Conservation (phyloP, 2,113 vertebrate species). For the Cololabis saira region DNA sequence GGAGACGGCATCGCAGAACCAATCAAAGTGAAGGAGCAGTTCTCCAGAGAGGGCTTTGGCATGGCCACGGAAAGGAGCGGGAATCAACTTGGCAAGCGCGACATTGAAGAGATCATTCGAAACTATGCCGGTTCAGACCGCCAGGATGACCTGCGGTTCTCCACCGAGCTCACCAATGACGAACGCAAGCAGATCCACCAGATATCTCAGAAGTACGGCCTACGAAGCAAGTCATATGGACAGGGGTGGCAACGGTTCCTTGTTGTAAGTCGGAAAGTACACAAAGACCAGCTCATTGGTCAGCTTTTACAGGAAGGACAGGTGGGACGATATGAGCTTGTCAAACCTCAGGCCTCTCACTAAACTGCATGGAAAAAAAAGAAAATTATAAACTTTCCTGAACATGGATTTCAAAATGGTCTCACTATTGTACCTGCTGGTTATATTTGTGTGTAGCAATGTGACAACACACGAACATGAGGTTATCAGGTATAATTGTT, state of each 20-base stretch:
- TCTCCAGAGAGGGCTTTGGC: conserved; percentile 93
- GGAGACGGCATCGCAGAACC: conserved; percentile 96
- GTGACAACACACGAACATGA: conserved; percentile 46
- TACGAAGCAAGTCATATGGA: conserved; percentile 96
- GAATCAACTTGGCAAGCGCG: conserved; percentile 89
- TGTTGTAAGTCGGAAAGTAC: conserved; percentile 92
- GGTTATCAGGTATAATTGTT: conserved; percentile 43
- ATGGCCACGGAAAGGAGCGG: conserved; percentile 85
- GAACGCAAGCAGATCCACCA: conserved; percentile 96
- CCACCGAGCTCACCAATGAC: conserved; percentile 92
- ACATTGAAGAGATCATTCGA: conserved; percentile 94
- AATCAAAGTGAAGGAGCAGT: conserved; percentile 94
- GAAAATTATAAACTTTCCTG: neutral
- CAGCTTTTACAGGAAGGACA: conserved; percentile 96
- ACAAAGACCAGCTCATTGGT: conserved; percentile 92
- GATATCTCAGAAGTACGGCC: conserved; percentile 91
- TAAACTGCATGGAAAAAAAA: conserved; percentile 63
- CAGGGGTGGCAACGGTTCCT: conserved; percentile 90
- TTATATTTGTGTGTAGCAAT: conserved; percentile 40
- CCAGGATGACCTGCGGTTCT: conserved; percentile 95
- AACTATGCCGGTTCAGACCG: conserved; percentile 92
- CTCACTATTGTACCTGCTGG: conserved; percentile 28
- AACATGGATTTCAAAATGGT: conserved; percentile 34
- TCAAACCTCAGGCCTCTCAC: conserved; percentile 89
- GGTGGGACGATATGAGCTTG: conserved; percentile 93